Evolutionary conservation across 2,888 invertebrate genomes (phyloP).

Genomic region (Tryphoninae sp.): DNA sequence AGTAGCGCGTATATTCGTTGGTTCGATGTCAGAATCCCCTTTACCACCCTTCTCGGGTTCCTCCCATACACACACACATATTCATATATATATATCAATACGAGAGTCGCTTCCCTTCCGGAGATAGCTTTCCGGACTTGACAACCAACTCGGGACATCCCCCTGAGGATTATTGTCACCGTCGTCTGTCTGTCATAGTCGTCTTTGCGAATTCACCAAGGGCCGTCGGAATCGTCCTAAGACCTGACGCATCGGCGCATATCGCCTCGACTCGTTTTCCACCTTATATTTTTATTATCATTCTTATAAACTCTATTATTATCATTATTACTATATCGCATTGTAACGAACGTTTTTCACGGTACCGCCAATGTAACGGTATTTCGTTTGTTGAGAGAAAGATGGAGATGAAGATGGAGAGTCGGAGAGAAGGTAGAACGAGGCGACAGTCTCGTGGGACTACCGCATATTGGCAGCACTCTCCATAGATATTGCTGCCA

Average conservation of each 20-base stretch:
- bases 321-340: not conserved
- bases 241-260: not conserved
- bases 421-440: slow-evolving; percentile 5
- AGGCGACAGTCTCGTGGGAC: slow-evolving; percentile 18
- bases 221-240: not conserved
- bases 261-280: not conserved
- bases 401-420: no score
- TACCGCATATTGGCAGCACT: not conserved
- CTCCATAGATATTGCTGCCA: slow-evolving; percentile 2
- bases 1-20: no score
- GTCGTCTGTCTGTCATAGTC: slow-evolving; percentile 29
- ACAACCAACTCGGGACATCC: slow-evolving; percentile 16
- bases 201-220: slow-evolving; percentile 5
- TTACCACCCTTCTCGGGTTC: slow-evolving; percentile 6
- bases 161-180: slow-evolving; percentile 15
- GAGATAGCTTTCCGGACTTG: not conserved
- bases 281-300: not conserved
- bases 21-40: not conserved
- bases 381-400: not conserved
- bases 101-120: not conserved
- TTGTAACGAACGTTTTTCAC: not conserved
- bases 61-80: not conserved
- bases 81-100: not conserved
- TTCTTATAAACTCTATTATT: not conserved
- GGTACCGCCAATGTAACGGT: not conserved